These are phyloP conservation scores for Neoaliturus tenellus DNA, from an alignment of 2,888 invertebrate species.

Conservation along the genomic window DNA sequence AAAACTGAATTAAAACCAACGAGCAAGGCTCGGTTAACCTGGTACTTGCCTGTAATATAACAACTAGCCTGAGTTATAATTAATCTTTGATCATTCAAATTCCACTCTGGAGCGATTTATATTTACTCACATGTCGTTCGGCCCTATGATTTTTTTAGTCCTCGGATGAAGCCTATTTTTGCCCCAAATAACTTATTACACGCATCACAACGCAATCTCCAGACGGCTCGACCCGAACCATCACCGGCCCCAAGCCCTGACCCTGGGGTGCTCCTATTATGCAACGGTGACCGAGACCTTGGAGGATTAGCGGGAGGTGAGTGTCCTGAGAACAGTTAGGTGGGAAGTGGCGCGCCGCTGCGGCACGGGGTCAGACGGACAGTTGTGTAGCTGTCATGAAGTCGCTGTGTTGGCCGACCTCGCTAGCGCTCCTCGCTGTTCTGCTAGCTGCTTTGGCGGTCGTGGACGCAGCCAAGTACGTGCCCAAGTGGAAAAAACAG, in stretches of 20 bases:
- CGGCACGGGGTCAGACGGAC: slow-evolving; percentile 14
- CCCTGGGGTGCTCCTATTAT: neutral
- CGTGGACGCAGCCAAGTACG: slow-evolving; percentile 72
- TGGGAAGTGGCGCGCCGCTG: slow-evolving; percentile 30
- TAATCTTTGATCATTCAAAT: too few species aligned
- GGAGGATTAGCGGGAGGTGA: slow-evolving; percentile 18
- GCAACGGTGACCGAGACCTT: slow-evolving; percentile 35
- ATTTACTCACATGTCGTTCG: too few species aligned
- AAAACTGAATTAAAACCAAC: too few species aligned
- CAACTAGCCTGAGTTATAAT: too few species aligned
- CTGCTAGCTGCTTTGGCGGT: neutral
- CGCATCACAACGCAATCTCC: too few species aligned
- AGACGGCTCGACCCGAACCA: too few species aligned
- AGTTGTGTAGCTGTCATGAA: neutral
- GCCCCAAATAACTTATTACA: too few species aligned
- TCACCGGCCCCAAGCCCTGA: neutral
- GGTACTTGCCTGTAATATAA: too few species aligned
- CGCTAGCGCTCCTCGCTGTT: neutral
- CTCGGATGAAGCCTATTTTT: too few species aligned
- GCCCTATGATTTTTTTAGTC: too few species aligned
- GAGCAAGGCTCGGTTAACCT: too few species aligned
- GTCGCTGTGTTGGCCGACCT: neutral
- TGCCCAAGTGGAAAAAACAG: slow-evolving; percentile 90
- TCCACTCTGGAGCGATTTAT: too few species aligned
- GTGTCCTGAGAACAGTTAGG: slow-evolving; percentile 39